Evolutionary conservation across 2,888 invertebrate species (phyloP).

Genomic region (Stenolophus ochropezus): DNA sequence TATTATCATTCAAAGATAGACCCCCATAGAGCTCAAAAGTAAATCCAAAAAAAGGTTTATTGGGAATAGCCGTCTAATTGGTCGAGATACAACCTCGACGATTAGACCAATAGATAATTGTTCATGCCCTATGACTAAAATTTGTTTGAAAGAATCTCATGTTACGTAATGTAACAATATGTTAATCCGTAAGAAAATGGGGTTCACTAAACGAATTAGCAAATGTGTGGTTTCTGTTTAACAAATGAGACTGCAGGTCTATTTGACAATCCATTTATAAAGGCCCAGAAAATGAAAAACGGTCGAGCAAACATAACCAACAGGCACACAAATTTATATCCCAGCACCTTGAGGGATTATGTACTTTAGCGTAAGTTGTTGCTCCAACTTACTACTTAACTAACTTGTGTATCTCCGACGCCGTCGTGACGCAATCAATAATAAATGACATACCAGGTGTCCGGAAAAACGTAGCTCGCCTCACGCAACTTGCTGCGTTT

Average conservation of each 20-base stretch:
- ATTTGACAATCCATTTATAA: conserved; percentile 28
- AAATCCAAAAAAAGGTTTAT: no score
- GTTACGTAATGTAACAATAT: background rate
- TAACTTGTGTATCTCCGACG: conserved; percentile 34
- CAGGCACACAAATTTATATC: conserved; percentile 47
- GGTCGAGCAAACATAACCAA: conserved; percentile 36
- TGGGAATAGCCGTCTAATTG: no score
- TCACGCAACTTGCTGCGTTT: conserved; percentile 6
- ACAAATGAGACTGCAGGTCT: conserved; percentile 1
- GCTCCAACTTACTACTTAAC: conserved; percentile 42
- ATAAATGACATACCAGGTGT: conserved; percentile 44
- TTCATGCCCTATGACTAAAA: no score
- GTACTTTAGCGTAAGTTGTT: conserved; percentile 45
- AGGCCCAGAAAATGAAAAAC: conserved; percentile 30
- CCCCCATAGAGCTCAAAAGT: no score
- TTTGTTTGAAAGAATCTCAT: no score
- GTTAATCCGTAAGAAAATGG: background rate
- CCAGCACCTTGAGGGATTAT: conserved; percentile 35
- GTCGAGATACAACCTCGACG: no score
- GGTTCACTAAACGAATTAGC: background rate
- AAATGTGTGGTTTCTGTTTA: background rate
- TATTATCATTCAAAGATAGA: no score
- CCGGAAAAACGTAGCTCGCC: conserved; percentile 15
- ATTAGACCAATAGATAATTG: no score
- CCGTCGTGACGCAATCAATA: conserved; percentile 37